Conservation (phyloP, 2,113 vertebrate genomes). For the Petroica traversi region DNA sequence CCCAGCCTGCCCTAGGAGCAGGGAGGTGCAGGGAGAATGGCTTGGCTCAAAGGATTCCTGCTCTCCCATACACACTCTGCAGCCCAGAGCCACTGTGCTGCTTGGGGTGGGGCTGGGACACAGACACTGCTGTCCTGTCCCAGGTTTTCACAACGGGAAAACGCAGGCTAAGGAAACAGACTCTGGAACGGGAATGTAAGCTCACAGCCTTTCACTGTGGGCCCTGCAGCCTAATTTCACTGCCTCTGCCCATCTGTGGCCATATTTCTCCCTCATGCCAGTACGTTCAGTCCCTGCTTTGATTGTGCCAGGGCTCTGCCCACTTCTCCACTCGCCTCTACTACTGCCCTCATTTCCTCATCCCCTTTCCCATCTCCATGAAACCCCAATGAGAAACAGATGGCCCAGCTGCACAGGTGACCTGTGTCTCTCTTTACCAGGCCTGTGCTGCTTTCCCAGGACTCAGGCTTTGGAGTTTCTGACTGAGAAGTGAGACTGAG, state of each 20-base stretch:
- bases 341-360: background rate
- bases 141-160: background rate
- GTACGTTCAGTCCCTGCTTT: background rate
- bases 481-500: background rate
- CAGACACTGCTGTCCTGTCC: background rate
- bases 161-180: background rate
- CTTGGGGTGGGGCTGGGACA: background rate
- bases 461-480: background rate
- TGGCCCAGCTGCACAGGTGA: background rate
- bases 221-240: background rate
- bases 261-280: background rate
- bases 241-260: background rate
- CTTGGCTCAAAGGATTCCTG: background rate
- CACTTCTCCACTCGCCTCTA: background rate
- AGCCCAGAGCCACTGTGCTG: background rate
- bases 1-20: background rate
- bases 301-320: background rate
- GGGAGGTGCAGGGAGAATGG: background rate
- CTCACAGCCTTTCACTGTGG: background rate
- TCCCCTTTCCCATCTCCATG: background rate
- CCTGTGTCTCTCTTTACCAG: background rate
- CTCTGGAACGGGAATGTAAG: background rate
- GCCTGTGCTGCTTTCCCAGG: background rate
- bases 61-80: background rate
- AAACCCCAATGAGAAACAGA: background rate